Evolutionary conservation across 1,140 invertebrate species (phyloP), one percentile per base, ranked within the genome.

Genomic region (Procambarus virginalis): DNA sequence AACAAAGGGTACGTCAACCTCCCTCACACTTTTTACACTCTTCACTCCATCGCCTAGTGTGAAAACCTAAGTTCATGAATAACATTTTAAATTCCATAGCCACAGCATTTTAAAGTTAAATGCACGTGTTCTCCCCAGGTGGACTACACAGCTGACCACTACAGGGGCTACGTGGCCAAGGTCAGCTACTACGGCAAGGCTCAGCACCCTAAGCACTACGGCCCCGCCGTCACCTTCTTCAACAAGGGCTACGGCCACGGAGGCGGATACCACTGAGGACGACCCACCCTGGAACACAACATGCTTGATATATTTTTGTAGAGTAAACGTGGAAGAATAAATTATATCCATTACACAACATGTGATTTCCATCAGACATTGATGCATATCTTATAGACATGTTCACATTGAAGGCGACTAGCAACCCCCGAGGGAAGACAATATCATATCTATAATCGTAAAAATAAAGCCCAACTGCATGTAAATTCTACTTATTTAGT

Each of bases 161-260:
- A 83, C 81, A 70, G 45, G 6, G 81, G 81, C 55, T 83, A 83
- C 81, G 55, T 48, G 55, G 81, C 81, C 46, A 64, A 83, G 46
- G 81, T 83, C 58, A 83, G 81, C 60, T 83, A 83, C 60, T 83
- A 83, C 60, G 81, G 81, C 22, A 64, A 83, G 64, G 81, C 81
- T 20, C 58, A 83, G 60, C 60, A 83, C 81, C 81, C 81, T 48
- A 58, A 83, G 4, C 22, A 83, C n/a, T 83, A 83, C 55, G 81
- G 81, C 12, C 55, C 58, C n/a, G 48, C 81, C 60, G 45, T 45
- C 58, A 68, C 81, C 46, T 68, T 70, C 64, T 64, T 60, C 55
- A 82, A 82, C 6, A 14, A 22, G 8, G 64, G 64, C 64, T 73
- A 73, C 68, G 68, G 68, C 5, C 20, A 73, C 22, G 68, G 68